phyloP scores from a whole-genome alignment of 2,888 invertebrate species.

The Drosophila affinis region DNA sequence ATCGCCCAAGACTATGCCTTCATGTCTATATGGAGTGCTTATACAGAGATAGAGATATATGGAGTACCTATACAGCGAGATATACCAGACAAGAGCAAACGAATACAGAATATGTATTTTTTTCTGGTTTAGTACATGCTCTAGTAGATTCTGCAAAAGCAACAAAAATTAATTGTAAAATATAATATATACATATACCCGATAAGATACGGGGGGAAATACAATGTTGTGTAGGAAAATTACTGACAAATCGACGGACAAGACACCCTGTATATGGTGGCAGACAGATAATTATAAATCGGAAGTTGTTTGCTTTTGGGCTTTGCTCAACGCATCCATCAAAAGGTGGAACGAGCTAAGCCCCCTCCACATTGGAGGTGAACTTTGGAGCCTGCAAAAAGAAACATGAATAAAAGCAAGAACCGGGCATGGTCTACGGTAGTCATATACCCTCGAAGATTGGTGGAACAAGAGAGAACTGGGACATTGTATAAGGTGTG shows the following conservation, averaged over 20 bases:
- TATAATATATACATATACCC: background rate
- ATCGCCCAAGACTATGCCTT: background rate
- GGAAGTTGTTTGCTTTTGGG: slow-evolving; percentile 64
- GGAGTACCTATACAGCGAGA: slow-evolving; percentile 4
- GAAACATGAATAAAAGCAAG: slow-evolving; percentile 5
- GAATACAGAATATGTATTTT: slow-evolving; percentile 5
- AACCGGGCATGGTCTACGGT: background rate
- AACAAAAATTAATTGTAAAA: slow-evolving; percentile 17
- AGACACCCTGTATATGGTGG: slow-evolving; percentile 44
- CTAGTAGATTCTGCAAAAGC: slow-evolving; percentile 1
- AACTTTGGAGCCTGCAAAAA: slow-evolving; percentile 53
- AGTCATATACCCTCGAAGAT: background rate
- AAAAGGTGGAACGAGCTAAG: slow-evolving; percentile 48
- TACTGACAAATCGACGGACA: slow-evolving; percentile 22
- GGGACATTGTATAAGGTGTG: background rate
- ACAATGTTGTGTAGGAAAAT: slow-evolving; percentile 30
- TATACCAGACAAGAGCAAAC: slow-evolving; percentile 18
- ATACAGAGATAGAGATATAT: slow-evolving; percentile 26
- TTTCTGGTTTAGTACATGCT: background rate
- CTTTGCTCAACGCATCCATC: slow-evolving; percentile 60
- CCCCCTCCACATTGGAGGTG: slow-evolving; percentile 26
- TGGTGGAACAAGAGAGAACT: background rate
- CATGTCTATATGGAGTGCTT: slow-evolving; percentile 28
- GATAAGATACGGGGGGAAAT: slow-evolving; percentile 51
- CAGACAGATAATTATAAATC: slow-evolving; percentile 49